These are phyloP conservation scores for Yasuhikotakia modesta DNA, from an alignment of 2,797 vertebrate species.

Conservation along the genomic window DNA sequence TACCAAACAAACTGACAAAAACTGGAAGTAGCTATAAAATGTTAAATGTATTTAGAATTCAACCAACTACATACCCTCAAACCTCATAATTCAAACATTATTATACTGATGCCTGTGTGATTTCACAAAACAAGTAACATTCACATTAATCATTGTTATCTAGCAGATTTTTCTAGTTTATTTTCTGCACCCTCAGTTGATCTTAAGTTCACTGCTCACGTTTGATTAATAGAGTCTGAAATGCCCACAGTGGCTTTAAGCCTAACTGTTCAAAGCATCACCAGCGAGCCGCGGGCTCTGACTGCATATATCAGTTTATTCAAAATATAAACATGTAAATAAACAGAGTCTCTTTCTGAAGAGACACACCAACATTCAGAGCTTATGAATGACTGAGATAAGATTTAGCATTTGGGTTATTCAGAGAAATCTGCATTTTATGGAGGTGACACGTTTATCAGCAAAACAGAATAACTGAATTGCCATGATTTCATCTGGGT, in stretches of 20 bases:
- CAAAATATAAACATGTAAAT: not conserved
- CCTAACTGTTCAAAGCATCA: not conserved
- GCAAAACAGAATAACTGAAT: not conserved
- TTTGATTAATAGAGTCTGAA: slow-evolving; percentile 7
- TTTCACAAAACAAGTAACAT: not conserved
- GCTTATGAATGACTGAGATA: not conserved
- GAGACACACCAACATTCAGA: not conserved
- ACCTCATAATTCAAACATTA: not conserved
- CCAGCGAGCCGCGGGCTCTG: not conserved
- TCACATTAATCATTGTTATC: not conserved
- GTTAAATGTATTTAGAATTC: too few relatives aligned
- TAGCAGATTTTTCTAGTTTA: not conserved
- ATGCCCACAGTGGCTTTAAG: not conserved
- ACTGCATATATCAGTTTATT: not conserved
- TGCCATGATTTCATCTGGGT: not conserved
- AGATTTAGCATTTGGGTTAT: not conserved
- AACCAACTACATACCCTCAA: too few relatives aligned
- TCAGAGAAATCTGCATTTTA: not conserved
- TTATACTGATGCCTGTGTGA: not conserved
- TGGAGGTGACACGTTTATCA: not conserved
- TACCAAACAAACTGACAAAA: too few relatives aligned
- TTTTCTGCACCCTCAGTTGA: not conserved
- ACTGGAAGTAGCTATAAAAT: too few relatives aligned
- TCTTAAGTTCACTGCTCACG: not conserved
- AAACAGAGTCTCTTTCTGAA: not conserved